Percentiles rank a stretch among this genome's conserved stretches.
Conservation (phyloP, 2,797 vertebrate genomes). For the Enoplosus armatus region DNA sequence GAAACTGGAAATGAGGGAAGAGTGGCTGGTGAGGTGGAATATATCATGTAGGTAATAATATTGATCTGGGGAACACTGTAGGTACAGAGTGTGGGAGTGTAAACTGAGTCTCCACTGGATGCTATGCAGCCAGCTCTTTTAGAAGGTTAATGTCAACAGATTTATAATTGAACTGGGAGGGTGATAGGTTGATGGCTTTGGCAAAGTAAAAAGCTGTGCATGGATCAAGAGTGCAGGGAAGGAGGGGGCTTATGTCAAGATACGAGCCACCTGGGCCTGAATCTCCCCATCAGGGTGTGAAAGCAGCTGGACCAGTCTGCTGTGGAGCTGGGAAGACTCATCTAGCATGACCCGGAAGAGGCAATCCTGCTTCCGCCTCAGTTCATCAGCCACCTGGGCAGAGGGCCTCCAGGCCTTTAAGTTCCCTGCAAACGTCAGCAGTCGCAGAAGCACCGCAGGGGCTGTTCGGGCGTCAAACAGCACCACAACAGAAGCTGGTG, state of each 20-base stretch:
- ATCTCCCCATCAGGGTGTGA: conserved; percentile 89
- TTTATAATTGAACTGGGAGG: conserved; percentile 26
- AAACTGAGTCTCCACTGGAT: conserved; percentile 30
- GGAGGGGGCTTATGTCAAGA: conserved; percentile 82
- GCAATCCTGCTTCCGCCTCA: conserved; percentile 85
- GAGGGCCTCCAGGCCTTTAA: conserved; percentile 87
- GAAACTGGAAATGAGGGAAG: conserved; percentile 19
- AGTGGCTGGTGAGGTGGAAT: conserved; percentile 29
- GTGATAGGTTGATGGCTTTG: conserved; percentile 47
- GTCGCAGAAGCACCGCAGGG: conserved; percentile 89
- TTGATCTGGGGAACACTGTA: conserved; percentile 24
- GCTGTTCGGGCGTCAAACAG: conserved; percentile 87
- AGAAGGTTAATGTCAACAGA: conserved; percentile 18
- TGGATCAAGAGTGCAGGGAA: conserved; percentile 2
- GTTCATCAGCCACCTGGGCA: conserved; percentile 67
- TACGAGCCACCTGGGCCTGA: conserved; percentile 89
- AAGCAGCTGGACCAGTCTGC: conserved; percentile 88
- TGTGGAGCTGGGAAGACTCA: conserved; percentile 86
- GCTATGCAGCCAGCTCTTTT: conserved; percentile 19
- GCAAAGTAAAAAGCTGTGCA: conserved; percentile 47
- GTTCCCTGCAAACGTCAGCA: conserved; percentile 90
- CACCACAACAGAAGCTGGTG: conserved; percentile 89
- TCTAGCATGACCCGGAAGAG: conserved; percentile 89
- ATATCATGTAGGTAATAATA: conserved; percentile 34
- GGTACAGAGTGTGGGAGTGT: background rate